A percentile compares a stretch with the other conserved stretches of the same genome.
Evolutionary conservation across 2,888 invertebrate species (phyloP).

Genomic region (Mimachlamys varia): DNA sequence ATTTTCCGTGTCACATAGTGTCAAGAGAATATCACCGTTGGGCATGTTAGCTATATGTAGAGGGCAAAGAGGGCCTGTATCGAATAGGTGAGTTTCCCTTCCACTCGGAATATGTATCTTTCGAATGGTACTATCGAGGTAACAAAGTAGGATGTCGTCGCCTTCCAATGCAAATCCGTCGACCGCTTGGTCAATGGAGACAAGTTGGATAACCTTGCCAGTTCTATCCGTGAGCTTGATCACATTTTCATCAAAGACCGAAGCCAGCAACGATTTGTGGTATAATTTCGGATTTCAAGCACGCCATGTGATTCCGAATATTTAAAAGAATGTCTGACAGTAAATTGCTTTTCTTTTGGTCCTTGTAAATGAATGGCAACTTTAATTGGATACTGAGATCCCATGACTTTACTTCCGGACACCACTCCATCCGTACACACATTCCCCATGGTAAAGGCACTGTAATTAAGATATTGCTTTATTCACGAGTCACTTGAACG

Average conservation of each 20-base stretch:
- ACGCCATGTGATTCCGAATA: neutral
- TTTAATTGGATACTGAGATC: too few species aligned
- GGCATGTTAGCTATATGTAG: neutral
- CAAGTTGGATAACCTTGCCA: neutral
- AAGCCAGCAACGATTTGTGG: neutral
- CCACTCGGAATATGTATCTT: conserved; percentile 5
- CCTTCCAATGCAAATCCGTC: neutral
- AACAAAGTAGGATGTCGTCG: neutral
- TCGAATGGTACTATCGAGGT: neutral
- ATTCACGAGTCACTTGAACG: too few species aligned
- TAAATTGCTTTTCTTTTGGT: neutral
- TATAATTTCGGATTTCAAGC: neutral
- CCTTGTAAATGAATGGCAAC: too few species aligned
- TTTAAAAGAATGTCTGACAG: neutral
- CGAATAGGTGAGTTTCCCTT: neutral
- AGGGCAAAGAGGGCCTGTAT: neutral
- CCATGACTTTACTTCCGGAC: too few species aligned
- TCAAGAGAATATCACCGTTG: neutral
- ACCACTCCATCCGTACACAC: too few species aligned
- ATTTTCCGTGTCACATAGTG: neutral
- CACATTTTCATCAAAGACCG: neutral
- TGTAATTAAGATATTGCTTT: too few species aligned
- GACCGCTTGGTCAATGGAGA: neutral
- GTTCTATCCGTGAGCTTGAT: neutral
- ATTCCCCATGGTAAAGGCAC: too few species aligned